A percentile compares a stretch with the other conserved stretches of the same genome.
Evolutionary conservation across 2,113 vertebrate genomes (phyloP).

Genomic region (Eonycteris spelaea): DNA sequence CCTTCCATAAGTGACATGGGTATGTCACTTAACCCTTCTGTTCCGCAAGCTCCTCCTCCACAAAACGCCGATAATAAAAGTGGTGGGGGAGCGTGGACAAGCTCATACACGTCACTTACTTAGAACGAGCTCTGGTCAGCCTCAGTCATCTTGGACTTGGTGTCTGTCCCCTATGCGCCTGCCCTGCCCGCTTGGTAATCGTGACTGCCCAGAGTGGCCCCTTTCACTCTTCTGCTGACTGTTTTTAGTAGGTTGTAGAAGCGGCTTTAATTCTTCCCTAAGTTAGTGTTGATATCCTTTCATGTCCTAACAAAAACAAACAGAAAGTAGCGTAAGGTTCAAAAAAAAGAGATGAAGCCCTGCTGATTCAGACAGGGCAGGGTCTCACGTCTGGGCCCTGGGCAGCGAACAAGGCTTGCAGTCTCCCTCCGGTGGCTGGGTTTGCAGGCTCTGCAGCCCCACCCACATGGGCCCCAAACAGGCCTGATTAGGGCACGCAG

Average conservation of each 20-base stretch:
- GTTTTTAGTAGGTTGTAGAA: neutral
- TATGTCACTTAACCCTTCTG: neutral
- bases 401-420: too few species aligned
- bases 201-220: rapidly evolving
- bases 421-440: neutral
- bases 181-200: neutral
- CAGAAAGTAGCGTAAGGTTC: neutral
- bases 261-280: neutral
- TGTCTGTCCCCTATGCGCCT: rapidly evolving
- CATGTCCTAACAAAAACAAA: neutral
- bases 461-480: neutral
- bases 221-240: neutral
- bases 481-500: too few species aligned
- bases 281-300: neutral
- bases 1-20: neutral
- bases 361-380: neutral
- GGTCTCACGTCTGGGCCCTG: neutral
- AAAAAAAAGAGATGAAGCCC: neutral
- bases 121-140: neutral
- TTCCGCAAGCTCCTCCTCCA: neutral
- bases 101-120: too few species aligned
- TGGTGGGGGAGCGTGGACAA: neutral
- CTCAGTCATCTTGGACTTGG: neutral
- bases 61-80: neutral
- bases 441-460: neutral